These are phyloP conservation scores for Bruchidius siliquastri DNA, from an alignment of 2,888 invertebrate genomes.

Conservation along the genomic window DNA sequence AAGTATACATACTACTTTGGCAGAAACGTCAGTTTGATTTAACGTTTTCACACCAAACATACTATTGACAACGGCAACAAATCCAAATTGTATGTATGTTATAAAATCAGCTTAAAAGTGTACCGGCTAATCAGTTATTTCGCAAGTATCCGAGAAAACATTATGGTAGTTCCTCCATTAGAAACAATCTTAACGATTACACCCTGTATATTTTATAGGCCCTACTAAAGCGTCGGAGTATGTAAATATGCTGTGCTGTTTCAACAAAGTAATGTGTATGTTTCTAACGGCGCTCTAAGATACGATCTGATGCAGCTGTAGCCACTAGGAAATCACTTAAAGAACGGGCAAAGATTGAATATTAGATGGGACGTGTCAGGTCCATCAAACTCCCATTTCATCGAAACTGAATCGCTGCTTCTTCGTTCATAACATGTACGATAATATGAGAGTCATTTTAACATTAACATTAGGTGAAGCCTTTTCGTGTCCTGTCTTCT, in stretches of 20 bases:
- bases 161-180: no score
- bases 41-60: no score
- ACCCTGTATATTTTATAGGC: neutral
- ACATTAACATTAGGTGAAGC: neutral
- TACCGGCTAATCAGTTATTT: no score
- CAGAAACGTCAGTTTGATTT: no score
- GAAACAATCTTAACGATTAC: neutral
- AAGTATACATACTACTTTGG: no score
- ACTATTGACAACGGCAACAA: no score
- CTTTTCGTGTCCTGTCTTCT: neutral
- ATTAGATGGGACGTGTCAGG: neutral
- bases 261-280: neutral
- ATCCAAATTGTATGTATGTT: no score
- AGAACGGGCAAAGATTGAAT: neutral
- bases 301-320: neutral
- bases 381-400: neutral
- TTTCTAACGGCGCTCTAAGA: neutral
- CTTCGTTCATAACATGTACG: neutral
- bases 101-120: no score
- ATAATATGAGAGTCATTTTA: neutral
- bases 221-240: neutral
- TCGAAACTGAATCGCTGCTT: neutral
- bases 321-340: neutral
- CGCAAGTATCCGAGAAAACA: no score
- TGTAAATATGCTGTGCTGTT: neutral